A percentile compares a stretch with the other conserved stretches of the same genome.
These are phyloP conservation scores for Zosterops pallidus DNA, from an alignment of 2,113 vertebrate species.

Conservation along the genomic window DNA sequence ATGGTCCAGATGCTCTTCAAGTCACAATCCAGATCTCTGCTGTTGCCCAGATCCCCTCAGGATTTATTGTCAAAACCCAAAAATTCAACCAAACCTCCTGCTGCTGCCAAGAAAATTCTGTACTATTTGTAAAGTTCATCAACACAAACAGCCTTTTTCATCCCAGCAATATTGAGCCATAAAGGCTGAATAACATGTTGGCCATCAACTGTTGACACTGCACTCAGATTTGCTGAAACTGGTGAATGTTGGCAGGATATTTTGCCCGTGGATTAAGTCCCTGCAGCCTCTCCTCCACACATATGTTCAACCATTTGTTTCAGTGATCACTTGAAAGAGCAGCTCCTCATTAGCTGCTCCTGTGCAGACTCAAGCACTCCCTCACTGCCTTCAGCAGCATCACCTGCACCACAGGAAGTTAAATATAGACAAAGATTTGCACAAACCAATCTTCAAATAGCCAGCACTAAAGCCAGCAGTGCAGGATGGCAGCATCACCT, in stretches of 20 bases:
- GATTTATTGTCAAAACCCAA: background rate
- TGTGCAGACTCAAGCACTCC: background rate
- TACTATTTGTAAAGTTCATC: background rate
- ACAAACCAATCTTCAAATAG: background rate
- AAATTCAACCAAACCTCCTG: background rate
- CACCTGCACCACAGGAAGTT: background rate
- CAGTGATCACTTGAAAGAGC: background rate
- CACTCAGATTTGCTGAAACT: background rate
- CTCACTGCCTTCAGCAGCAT: background rate
- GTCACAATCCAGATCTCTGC: background rate
- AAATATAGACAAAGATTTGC: background rate
- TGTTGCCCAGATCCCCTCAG: background rate
- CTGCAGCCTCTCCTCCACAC: background rate
- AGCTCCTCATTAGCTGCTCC: conserved; percentile 4
- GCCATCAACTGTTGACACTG: background rate
- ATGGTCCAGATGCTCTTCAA: background rate
- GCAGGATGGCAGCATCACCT: background rate
- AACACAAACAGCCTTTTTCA: background rate
- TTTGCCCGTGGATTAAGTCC: background rate
- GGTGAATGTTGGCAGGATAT: background rate
- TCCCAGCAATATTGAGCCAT: background rate
- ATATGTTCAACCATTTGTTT: background rate
- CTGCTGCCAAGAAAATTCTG: background rate
- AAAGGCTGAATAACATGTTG: background rate
- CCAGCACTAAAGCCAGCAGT: background rate